Evolutionary conservation across 2,888 invertebrate genomes (phyloP).

Genomic region (Leucophenga maculata): DNA sequence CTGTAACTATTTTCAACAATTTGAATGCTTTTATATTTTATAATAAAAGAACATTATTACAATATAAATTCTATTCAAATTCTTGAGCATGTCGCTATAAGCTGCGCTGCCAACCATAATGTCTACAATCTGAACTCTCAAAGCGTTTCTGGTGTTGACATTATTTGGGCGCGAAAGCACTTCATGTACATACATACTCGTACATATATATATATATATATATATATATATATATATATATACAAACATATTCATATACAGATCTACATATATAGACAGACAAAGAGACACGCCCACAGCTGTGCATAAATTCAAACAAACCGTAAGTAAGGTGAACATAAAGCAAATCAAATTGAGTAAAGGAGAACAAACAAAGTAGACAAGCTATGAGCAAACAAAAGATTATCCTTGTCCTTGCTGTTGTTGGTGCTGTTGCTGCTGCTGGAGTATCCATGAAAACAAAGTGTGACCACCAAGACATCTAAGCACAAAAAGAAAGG

Average conservation of each 20-base stretch:
- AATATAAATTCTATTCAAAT: conserved; percentile 57
- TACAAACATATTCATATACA: background rate
- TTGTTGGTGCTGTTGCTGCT: conserved; percentile 27
- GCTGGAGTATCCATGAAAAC: conserved; percentile 36
- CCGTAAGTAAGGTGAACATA: conserved; percentile 9
- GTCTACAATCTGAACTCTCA: conserved; percentile 11
- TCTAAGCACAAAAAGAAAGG: background rate
- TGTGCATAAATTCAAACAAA: conserved; percentile 13
- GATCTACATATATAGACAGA: background rate
- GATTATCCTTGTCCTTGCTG: conserved; percentile 62
- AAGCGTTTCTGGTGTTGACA: conserved; percentile 34
- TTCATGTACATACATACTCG: background rate
- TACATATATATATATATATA: background rate
- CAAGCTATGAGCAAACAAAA: conserved; percentile 56
- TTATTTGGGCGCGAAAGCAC: background rate
- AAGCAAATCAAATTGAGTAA: background rate
- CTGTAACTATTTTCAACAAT: no score
- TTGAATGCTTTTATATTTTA: no score
- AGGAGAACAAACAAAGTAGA: conserved; percentile 39
- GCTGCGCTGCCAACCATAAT: conserved; percentile 48
- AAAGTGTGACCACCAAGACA: conserved; percentile 35
- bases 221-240: background rate
- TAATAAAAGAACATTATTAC: conserved; percentile 36
- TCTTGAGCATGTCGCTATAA: conserved; percentile 51
- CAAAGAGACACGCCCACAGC: conserved; percentile 28